A percentile compares a stretch with the other conserved stretches of the same genome.
phyloP scores from a whole-genome alignment of 2,888 invertebrate species.

The Dolichomitus sp. region DNA sequence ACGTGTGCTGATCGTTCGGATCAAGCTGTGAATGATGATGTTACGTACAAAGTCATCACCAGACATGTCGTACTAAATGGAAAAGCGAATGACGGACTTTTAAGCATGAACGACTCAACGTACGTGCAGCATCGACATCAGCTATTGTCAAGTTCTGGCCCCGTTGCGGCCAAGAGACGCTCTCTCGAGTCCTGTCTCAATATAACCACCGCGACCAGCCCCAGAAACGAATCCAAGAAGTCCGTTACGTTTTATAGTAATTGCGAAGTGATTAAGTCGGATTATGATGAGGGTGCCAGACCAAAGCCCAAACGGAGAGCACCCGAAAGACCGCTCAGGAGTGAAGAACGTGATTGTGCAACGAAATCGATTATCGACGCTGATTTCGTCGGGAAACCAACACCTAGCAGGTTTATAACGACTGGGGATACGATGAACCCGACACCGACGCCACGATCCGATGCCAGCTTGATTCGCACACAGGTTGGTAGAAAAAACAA shows the following conservation, averaged over 20 bases:
- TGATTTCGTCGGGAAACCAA: slow-evolving; percentile 3
- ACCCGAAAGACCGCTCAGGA: slow-evolving; percentile 69
- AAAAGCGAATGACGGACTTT: slow-evolving; percentile 10
- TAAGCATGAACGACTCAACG: slow-evolving; percentile 10
- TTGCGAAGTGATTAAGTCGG: slow-evolving; percentile 69
- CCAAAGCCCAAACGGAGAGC: slow-evolving; percentile 71
- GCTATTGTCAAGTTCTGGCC: slow-evolving; percentile 11
- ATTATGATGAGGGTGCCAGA: slow-evolving; percentile 38
- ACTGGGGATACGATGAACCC: slow-evolving; percentile 24
- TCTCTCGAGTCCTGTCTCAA: slow-evolving; percentile 71
- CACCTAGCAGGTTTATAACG: not conserved
- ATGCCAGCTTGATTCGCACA: slow-evolving; percentile 59
- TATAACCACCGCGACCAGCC: slow-evolving; percentile 63
- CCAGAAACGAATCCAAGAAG: slow-evolving; percentile 74
- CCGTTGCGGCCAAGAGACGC: slow-evolving; percentile 54
- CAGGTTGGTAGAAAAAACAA: slow-evolving; percentile 62
- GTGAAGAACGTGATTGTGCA: slow-evolving; percentile 49
- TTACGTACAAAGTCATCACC: slow-evolving; percentile 5
- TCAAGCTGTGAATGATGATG: not conserved
- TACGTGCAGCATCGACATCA: slow-evolving; percentile 16
- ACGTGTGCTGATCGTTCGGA: not conserved
- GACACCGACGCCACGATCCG: slow-evolving; percentile 32
- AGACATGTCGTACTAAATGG: not conserved
- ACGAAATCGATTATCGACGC: slow-evolving; percentile 30
- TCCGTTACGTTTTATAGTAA: slow-evolving; percentile 79